These are phyloP conservation scores for Phalacrocorax pelagicus DNA, from an alignment of 2,113 vertebrate genomes.

Conservation along the genomic window DNA sequence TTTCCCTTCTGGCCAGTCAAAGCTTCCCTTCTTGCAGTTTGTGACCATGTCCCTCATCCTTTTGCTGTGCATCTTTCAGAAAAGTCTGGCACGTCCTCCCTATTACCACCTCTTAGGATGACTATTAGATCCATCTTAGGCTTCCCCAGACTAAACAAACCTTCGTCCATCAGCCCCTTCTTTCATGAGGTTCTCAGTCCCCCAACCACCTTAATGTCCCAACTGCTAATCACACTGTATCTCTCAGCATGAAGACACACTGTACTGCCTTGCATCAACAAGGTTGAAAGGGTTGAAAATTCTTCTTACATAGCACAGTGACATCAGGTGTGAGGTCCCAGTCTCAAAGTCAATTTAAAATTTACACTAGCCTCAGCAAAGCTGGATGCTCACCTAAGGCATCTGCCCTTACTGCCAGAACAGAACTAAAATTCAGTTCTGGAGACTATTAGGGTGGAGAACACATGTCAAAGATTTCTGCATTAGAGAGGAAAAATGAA, in stretches of 20 bases:
- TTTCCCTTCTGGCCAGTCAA: not conserved
- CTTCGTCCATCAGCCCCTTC: not conserved
- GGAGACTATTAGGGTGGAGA: not conserved
- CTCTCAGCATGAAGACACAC: not conserved
- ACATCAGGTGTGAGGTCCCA: not conserved
- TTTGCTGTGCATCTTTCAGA: not conserved
- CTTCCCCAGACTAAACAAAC: not conserved
- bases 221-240: not conserved
- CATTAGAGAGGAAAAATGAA: not conserved
- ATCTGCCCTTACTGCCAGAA: not conserved
- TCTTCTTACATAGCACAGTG: not conserved
- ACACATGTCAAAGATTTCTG: not conserved
- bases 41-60: not conserved
- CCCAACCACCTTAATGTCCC: fast-evolving
- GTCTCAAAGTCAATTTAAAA: not conserved
- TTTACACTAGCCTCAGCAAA: not conserved
- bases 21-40: not conserved
- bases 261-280: not conserved
- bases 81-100: not conserved
- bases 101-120: not conserved
- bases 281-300: not conserved
- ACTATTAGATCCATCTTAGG: not conserved
- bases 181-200: not conserved
- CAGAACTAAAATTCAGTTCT: not conserved
- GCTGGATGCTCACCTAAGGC: not conserved